A percentile compares a stretch with the other conserved stretches of the same genome.
Conservation (phyloP, 2,797 vertebrate species). For the Phaenicophaeus curvirostris region DNA sequence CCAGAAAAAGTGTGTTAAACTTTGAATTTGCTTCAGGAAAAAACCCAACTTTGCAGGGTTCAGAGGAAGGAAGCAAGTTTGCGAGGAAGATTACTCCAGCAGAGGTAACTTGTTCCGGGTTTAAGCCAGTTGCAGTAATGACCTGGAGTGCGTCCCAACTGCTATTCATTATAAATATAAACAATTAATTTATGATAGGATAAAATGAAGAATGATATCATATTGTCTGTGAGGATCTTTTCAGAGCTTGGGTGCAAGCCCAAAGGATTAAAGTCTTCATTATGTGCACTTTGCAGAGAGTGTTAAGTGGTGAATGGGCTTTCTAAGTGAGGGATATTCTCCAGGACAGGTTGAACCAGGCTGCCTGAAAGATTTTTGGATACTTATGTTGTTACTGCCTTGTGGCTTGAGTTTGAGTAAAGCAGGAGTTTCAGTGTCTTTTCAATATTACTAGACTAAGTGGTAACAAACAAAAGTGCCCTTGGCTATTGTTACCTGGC, state of each 20-base stretch:
- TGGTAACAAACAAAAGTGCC: not conserved
- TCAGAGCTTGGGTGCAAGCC: not conserved
- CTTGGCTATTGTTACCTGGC: not conserved
- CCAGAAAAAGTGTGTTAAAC: not conserved
- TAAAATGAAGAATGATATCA: not conserved
- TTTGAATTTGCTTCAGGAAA: not conserved
- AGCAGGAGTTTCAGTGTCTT: not conserved
- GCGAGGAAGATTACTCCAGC: not conserved
- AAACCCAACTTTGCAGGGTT: not conserved
- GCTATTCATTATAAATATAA: not conserved
- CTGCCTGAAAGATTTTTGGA: not conserved
- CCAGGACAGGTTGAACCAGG: not conserved
- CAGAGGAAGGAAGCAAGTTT: not conserved
- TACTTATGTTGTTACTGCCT: not conserved
- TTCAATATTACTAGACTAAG: not conserved
- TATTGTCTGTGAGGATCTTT: not conserved
- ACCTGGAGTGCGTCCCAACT: not conserved
- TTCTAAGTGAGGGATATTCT: not conserved
- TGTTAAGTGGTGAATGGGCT: accelerated
- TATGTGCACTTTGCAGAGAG: not conserved
- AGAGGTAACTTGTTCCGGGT: not conserved
- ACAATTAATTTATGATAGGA: not conserved
- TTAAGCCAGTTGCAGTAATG: not conserved
- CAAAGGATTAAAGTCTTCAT: not conserved
- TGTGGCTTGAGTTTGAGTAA: accelerated